These are phyloP conservation scores for Xanthorhoe designata DNA, from an alignment of 2,888 invertebrate species.

Conservation along the genomic window DNA sequence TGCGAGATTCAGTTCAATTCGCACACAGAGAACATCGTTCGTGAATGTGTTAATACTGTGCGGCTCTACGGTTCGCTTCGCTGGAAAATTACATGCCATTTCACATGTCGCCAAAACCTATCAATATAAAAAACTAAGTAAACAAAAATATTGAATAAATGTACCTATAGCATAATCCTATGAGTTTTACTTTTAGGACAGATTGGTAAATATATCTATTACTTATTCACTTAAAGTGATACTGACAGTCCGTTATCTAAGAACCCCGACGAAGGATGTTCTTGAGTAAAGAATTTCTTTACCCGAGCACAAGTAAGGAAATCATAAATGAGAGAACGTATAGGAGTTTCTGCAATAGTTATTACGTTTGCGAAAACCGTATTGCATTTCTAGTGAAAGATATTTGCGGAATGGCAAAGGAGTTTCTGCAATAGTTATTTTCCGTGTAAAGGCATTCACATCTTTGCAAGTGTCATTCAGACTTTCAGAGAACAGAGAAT, in stretches of 20 bases:
- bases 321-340: not conserved
- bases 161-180: no score
- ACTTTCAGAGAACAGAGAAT: no score
- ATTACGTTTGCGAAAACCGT: not conserved
- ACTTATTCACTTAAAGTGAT: not conserved
- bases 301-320: not conserved
- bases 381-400: not conserved
- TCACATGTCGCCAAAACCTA: slow-evolving; percentile 6
- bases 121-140: not conserved
- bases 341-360: no score
- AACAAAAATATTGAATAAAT: not conserved
- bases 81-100: slow-evolving; percentile 50
- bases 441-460: slow-evolving; percentile 7
- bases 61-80: slow-evolving; percentile 43
- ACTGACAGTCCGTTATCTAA: not conserved
- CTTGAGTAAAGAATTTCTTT: not conserved
- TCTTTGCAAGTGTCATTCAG: not conserved
- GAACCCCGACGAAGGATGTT: not conserved
- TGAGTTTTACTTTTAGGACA: no score
- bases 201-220: no score
- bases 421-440: not conserved
- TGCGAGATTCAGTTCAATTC: slow-evolving; percentile 8
- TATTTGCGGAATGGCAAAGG: slow-evolving; percentile 1
- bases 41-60: slow-evolving; percentile 42
- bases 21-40: slow-evolving; percentile 24